phyloP scores from a whole-genome alignment of 2,113 vertebrate species.

The Varanus komodoensis region DNA sequence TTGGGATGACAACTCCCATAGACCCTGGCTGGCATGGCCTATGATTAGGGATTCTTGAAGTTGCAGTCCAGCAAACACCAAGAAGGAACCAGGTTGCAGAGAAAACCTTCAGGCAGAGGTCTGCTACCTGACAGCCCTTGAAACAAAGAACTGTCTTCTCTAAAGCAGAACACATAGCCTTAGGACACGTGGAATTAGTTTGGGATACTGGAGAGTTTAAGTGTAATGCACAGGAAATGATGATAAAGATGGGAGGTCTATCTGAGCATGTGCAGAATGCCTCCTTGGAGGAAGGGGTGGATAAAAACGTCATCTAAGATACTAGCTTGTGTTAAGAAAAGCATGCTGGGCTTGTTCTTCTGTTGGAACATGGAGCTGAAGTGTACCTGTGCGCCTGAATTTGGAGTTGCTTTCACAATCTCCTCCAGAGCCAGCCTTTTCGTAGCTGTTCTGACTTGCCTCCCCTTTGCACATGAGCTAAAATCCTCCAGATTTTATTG shows the following conservation, averaged over 20 bases:
- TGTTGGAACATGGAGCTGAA: background rate
- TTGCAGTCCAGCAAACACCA: no score
- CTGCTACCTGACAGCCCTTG: no score
- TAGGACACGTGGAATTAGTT: background rate
- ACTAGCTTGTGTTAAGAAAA: background rate
- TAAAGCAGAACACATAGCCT: no score
- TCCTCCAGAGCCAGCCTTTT: background rate
- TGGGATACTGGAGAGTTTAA: background rate
- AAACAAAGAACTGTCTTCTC: no score
- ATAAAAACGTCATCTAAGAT: background rate
- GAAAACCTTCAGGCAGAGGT: no score
- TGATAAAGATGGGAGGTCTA: background rate
- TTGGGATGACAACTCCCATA: background rate
- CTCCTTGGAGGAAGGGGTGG: background rate
- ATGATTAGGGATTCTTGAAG: no score
- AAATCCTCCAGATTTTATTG: background rate
- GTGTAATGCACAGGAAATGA: background rate
- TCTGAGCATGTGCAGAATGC: background rate
- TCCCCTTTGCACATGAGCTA: background rate
- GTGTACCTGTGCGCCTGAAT: background rate
- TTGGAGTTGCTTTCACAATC: background rate
- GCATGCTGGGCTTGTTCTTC: no score
- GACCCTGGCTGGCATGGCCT: no score
- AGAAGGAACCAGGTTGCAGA: no score
- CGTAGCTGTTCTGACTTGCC: conserved; percentile 5